Evolutionary conservation across 2,888 invertebrate species (phyloP).

Genomic region (Strigamia maritima): DNA sequence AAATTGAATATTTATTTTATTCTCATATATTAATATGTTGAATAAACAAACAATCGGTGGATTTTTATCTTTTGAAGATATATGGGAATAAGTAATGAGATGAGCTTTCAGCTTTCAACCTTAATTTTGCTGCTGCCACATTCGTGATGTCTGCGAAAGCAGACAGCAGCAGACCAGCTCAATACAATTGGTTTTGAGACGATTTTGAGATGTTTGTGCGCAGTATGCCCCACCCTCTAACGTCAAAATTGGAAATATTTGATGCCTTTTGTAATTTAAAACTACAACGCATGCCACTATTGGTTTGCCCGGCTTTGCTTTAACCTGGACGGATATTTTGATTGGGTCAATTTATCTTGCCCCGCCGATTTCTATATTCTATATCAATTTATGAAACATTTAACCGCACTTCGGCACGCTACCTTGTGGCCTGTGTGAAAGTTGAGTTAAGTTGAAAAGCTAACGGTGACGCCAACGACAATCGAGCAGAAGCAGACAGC

Average conservation of each 20-base stretch:
- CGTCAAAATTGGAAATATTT: not conserved
- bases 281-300: not conserved
- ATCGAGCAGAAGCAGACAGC: constrained; percentile 30
- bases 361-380: not conserved
- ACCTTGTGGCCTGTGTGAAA: constrained; percentile 8
- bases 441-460: constrained; percentile 20
- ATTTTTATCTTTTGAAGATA: no score
- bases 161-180: no score
- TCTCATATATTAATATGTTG: no score
- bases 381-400: not conserved
- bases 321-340: not conserved
- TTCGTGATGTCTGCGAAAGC: no score
- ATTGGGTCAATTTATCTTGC: not conserved
- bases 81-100: no score
- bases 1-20: no score
- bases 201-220: not conserved
- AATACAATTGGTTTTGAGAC: not conserved
- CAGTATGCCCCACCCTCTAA: not conserved
- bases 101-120: no score
- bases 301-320: not conserved
- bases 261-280: not conserved
- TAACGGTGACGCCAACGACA: not conserved
- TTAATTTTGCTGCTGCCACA: no score
- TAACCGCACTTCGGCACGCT: not conserved
- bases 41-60: no score